Evolutionary conservation across 1,140 invertebrate genomes (phyloP), one percentile per base, ranked within the genome.

Genomic region (Plutomurus gul): DNA sequence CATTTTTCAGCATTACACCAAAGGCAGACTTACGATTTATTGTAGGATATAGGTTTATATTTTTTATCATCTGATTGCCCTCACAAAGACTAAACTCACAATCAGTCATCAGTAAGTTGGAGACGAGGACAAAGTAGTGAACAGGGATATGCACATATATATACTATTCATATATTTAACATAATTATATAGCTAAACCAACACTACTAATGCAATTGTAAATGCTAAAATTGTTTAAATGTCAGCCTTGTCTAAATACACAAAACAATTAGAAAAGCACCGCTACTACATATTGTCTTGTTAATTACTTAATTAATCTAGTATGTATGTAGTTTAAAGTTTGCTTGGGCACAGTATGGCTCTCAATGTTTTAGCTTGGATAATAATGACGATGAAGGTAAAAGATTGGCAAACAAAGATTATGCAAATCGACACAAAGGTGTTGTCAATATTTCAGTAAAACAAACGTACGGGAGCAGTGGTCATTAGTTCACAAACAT

Each of bases 1-100:
- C 36, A 65, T 33, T 65, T 33, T 65, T 27, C 36, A 65, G 56
- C 25, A 65, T 65, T 33, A 65, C 56, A 65, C 18, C 27, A 30
- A 65, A 65, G 56, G 56, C 56, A 65, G 56, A 65, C 56, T 33
- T 25, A 65, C 27, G 36, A 33, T 25, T 65, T 27, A 10, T 65
- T 65, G 20, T 1, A 36, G 27, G 56, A 65, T 65, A 65, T 65
- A 10, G 30, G 11, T 65, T 56, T 65, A 65, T 65, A n/a, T n/a
- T n/a, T 30, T 65, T 65, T 65, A 30, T 27, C 56, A 65, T n/a
- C 36, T 65, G 56, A 65, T 65, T 65, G 56, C 56, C 56, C 56
- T 65, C 56, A 65, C 56, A 65, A 65, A 65, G 56, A 65, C 56
- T 33, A 65, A 65, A 13, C 36, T 65, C n/a, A n/a, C n/a, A n/a